Conservation (phyloP, 2,797 vertebrate species). For the Cheirogaleus major region DNA sequence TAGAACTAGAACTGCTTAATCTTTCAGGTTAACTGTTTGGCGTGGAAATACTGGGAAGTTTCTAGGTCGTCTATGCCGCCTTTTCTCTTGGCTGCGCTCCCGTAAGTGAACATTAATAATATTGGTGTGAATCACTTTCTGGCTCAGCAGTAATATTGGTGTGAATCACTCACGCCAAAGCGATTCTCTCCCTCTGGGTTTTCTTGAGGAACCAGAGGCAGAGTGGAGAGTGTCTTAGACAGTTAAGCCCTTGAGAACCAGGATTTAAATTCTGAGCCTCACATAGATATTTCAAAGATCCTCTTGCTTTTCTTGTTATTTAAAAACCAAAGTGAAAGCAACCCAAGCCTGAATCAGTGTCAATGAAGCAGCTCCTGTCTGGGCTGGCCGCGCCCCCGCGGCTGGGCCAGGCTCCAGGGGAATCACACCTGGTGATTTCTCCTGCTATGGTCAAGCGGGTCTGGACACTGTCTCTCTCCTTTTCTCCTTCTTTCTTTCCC, state of each 20-base stretch:
- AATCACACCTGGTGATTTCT: background rate
- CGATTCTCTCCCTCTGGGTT: background rate
- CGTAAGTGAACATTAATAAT: conserved; percentile 83
- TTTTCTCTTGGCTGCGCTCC: conserved; percentile 85
- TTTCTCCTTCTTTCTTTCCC: background rate
- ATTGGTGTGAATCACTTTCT: background rate
- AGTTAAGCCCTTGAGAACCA: background rate
- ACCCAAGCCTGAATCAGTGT: background rate
- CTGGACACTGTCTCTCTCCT: background rate
- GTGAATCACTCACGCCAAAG: background rate
- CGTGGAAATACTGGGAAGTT: conserved; percentile 88
- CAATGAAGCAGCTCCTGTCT: background rate
- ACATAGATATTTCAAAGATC: background rate
- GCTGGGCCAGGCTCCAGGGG: background rate
- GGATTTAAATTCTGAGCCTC: background rate
- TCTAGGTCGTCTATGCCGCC: conserved; percentile 82
- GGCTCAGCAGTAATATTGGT: background rate
- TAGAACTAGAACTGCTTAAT: background rate
- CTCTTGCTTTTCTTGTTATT: background rate
- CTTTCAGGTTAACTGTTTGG: conserved; percentile 89
- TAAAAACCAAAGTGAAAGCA: background rate
- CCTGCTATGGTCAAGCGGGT: background rate
- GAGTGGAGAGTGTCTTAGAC: background rate
- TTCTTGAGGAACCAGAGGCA: background rate
- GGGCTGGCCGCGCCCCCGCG: background rate